A percentile compares a stretch with the other conserved stretches of the same genome.
phyloP scores from a whole-genome alignment of 2,888 invertebrate species.

The Drosophila siamana region DNA sequence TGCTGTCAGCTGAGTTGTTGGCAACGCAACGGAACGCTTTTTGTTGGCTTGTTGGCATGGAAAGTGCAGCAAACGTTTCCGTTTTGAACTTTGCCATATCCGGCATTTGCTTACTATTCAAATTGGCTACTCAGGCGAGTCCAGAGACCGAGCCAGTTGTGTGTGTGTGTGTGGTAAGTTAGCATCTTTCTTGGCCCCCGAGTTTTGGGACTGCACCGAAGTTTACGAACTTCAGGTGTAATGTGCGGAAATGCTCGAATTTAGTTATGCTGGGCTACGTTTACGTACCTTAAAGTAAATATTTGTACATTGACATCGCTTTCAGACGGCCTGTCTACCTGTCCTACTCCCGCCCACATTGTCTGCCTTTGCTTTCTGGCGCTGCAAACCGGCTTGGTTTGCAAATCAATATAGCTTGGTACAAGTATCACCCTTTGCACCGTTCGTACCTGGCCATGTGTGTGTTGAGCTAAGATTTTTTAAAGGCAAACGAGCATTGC shows the following conservation, averaged over 20 bases:
- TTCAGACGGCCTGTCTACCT: constrained; percentile 40
- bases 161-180: constrained; percentile 18
- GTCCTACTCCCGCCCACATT: too few species aligned
- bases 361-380: not conserved
- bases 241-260: constrained; percentile 72
- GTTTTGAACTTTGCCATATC: constrained; percentile 73
- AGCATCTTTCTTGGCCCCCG: constrained; percentile 49
- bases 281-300: constrained; percentile 64
- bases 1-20: constrained; percentile 36
- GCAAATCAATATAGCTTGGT: constrained; percentile 51
- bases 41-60: constrained; percentile 58
- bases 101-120: constrained; percentile 72
- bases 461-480: constrained; percentile 1
- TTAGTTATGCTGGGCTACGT: constrained; percentile 43
- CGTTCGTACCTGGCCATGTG: constrained; percentile 35
- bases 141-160: constrained; percentile 1
- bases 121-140: constrained; percentile 57
- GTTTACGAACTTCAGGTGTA: constrained; percentile 67
- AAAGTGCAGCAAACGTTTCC: constrained; percentile 71
- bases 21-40: constrained; percentile 24
- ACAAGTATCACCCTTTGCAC: constrained; percentile 64
- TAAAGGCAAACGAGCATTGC: constrained; percentile 34
- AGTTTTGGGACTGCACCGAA: constrained; percentile 25
- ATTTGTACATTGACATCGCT: constrained; percentile 62
- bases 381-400: constrained; percentile 57